phyloP scores from a whole-genome alignment of 1,140 invertebrate genomes.

The Amyelois transitella region DNA sequence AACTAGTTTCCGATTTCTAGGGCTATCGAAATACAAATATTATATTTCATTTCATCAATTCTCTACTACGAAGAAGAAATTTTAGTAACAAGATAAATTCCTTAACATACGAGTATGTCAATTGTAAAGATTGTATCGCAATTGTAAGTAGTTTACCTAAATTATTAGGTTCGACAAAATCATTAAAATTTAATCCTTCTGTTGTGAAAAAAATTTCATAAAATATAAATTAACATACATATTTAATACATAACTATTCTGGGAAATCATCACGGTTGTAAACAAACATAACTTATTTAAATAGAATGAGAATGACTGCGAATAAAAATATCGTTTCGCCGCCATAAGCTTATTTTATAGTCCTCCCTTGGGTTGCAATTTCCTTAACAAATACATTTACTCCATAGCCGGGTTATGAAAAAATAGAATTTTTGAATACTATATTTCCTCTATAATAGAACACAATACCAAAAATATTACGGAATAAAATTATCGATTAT shows the following conservation, averaged over 20 bases:
- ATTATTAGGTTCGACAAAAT: too few species aligned
- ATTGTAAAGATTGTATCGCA: too few species aligned
- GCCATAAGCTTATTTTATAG: conserved; percentile 15
- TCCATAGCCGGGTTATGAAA: too few species aligned
- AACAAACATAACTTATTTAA: not conserved
- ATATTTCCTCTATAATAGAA: conserved; percentile 1
- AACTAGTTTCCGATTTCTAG: conserved; percentile 5
- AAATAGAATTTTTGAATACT: too few species aligned
- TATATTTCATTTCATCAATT: not conserved
- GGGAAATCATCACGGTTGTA: not conserved
- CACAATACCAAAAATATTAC: too few species aligned
- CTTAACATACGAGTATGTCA: too few species aligned
- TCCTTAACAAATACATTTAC: conserved; percentile 7
- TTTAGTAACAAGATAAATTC: too few species aligned
- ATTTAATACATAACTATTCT: not conserved
- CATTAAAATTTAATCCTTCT: too few species aligned
- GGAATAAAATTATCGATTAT: too few species aligned
- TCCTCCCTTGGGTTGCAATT: not conserved
- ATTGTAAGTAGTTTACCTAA: too few species aligned
- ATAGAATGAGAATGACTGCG: not conserved
- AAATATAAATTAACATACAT: not conserved
- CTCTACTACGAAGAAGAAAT: not conserved
- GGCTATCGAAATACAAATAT: not conserved
- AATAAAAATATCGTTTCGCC: conserved; percentile 11
- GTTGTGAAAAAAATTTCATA: too few species aligned